Conservation (phyloP, 1,140 invertebrate genomes). For the Cydia strobilella region DNA sequence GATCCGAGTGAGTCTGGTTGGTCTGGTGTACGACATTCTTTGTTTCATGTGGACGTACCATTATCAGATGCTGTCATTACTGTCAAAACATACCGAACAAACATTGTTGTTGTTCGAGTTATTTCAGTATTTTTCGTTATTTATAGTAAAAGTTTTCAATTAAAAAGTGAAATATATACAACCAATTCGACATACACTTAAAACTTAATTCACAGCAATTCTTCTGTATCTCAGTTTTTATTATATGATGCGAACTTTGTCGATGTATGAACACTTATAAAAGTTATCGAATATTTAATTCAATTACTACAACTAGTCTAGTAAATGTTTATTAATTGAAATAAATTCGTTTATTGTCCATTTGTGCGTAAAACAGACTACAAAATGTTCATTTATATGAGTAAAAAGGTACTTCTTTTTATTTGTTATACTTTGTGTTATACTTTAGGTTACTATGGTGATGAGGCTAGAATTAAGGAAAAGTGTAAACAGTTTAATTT, state of each 20-base stretch:
- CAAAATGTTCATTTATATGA: constrained; percentile 76
- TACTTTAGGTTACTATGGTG: constrained; percentile 33
- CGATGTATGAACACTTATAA: background rate
- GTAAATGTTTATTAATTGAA: background rate
- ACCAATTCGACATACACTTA: background rate
- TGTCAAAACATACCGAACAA: background rate
- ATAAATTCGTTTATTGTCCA: background rate
- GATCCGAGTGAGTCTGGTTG: no score
- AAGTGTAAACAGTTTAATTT: no score
- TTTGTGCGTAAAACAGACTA: background rate
- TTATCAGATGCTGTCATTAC: background rate
- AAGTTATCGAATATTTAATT: background rate
- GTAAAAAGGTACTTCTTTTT: constrained; percentile 65
- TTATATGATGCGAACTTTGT: background rate
- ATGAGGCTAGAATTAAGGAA: background rate
- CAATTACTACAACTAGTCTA: background rate
- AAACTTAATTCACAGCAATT: background rate
- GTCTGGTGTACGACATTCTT: no score
- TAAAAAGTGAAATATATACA: background rate
- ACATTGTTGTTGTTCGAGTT: background rate
- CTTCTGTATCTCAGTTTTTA: background rate
- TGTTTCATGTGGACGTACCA: no score
- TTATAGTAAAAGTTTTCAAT: constrained; percentile 4
- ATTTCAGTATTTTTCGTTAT: background rate
- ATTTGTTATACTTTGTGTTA: constrained; percentile 34